Conservation (phyloP, 1,140 invertebrate genomes). For the Drosophila bifasciata region DNA sequence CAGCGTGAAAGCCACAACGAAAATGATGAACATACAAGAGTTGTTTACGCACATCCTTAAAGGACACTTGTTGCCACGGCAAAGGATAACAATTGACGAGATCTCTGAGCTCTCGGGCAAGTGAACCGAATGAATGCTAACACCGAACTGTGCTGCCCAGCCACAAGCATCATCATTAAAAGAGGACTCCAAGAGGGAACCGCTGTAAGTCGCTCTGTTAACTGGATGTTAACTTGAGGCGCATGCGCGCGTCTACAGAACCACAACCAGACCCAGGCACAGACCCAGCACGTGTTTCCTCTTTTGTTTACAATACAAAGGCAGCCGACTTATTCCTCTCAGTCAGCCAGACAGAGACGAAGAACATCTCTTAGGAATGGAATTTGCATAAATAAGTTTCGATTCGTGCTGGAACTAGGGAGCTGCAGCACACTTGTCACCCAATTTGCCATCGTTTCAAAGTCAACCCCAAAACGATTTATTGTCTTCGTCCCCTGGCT, state of each 20-base stretch:
- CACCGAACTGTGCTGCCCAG: conserved; percentile 36
- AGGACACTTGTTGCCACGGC: conserved; percentile 62
- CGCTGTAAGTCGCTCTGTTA: conserved; percentile 47
- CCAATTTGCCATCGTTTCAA: too few species aligned
- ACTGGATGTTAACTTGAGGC: conserved; percentile 39
- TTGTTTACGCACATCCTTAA: conserved; percentile 35
- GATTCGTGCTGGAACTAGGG: too few species aligned
- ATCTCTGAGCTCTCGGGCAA: background rate
- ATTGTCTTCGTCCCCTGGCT: too few species aligned
- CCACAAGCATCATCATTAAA: conserved; percentile 36
- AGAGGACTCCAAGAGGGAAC: conserved; percentile 14
- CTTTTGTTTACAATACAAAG: conserved; percentile 58
- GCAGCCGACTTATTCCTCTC: conserved; percentile 8
- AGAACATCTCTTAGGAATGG: background rate
- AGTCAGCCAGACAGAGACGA: background rate
- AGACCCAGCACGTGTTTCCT: conserved; percentile 44
- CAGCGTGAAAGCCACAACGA: conserved; percentile 5
- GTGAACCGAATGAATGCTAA: conserved; percentile 28
- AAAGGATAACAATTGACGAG: background rate
- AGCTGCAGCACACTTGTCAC: too few species aligned
- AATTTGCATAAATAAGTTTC: background rate
- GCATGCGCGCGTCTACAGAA: conserved; percentile 47
- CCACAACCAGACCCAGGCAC: background rate
- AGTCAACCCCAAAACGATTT: too few species aligned
- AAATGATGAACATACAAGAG: conserved; percentile 12